Conservation (phyloP, 1,140 invertebrate species). For the Sitobion miscanthi region DNA sequence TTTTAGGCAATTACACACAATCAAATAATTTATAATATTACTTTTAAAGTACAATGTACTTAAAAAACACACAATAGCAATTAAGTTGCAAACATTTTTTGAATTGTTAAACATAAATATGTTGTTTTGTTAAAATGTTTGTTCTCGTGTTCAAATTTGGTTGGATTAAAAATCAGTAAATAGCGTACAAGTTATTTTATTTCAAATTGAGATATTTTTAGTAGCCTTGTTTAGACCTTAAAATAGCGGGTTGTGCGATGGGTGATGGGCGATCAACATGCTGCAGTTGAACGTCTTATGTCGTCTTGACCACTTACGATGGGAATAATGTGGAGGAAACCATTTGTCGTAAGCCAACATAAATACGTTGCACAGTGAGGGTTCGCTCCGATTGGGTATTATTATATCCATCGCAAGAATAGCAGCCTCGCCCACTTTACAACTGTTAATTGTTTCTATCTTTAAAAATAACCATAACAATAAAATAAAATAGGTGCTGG, state of each 20-base stretch:
- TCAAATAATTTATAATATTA: background rate
- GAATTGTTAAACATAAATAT: background rate
- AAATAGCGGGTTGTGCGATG: background rate
- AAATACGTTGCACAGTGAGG: background rate
- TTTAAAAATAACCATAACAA: background rate
- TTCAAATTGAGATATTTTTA: background rate
- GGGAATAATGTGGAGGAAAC: background rate
- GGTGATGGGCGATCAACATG: background rate
- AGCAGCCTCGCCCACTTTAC: background rate
- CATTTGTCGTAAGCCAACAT: background rate
- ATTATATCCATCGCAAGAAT: background rate
- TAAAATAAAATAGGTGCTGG: background rate
- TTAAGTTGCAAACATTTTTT: background rate
- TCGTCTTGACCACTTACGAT: background rate
- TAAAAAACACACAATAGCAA: background rate
- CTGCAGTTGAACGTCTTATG: background rate
- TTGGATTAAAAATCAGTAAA: background rate
- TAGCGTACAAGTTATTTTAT: background rate
- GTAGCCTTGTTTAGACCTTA: background rate
- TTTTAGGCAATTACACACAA: background rate
- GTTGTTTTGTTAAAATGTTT: background rate
- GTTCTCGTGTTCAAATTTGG: background rate
- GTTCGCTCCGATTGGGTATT: background rate
- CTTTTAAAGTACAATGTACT: background rate
- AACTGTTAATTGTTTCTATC: background rate